Evolutionary conservation across 2,888 invertebrate species (phyloP).

Genomic region (Nycteola revayana): DNA sequence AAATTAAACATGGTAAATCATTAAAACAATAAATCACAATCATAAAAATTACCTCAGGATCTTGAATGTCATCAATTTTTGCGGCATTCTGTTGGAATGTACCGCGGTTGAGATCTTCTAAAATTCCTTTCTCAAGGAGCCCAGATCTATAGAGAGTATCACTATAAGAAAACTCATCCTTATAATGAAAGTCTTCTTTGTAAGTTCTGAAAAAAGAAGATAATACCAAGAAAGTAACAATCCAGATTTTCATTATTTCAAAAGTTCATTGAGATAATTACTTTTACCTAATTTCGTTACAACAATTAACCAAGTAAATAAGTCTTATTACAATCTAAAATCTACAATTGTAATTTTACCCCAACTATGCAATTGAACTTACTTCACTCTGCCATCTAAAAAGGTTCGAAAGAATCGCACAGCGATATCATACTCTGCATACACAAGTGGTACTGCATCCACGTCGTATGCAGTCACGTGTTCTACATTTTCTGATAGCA

Average conservation of each 20-base stretch:
- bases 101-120: conserved; percentile 61
- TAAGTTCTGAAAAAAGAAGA: conserved; percentile 55
- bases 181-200: conserved; percentile 49
- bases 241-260: background rate
- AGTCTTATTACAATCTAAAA: too few relatives aligned
- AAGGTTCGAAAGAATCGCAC: conserved; percentile 56
- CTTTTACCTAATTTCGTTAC: background rate
- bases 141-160: conserved; percentile 54
- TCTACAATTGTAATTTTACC: too few relatives aligned
- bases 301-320: too few relatives aligned
- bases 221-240: too few relatives aligned
- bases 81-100: conserved; percentile 57
- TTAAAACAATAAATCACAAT: background rate
- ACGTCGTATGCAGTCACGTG: conserved; percentile 47
- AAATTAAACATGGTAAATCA: too few relatives aligned
- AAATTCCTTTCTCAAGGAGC: conserved; percentile 50
- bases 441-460: conserved; percentile 50
- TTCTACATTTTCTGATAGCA: conserved; percentile 49
- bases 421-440: conserved; percentile 59
- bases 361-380: too few relatives aligned
- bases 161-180: conserved; percentile 50
- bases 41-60: conserved; percentile 49
- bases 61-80: conserved; percentile 55
- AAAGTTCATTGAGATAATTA: background rate
- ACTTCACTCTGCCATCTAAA: conserved; percentile 62